phyloP scores from a whole-genome alignment of 1,140 invertebrate species.

The Alviniconcha marisindica region DNA sequence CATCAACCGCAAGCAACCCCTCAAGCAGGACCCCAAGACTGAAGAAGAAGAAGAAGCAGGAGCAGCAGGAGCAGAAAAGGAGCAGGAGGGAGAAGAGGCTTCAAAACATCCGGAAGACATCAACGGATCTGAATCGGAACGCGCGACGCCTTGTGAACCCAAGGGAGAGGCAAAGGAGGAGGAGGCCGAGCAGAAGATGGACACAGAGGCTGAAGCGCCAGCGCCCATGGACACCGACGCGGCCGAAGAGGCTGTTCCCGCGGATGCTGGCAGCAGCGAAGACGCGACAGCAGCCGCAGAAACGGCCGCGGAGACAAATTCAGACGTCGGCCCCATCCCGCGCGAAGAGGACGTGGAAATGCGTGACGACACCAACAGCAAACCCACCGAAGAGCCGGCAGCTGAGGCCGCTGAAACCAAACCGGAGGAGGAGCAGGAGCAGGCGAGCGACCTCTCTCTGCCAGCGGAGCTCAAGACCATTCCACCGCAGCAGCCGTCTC shows the following conservation, averaged over 20 bases:
- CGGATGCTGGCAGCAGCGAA: neutral
- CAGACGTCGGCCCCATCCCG: neutral
- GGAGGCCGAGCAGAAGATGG: neutral
- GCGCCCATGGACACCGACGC: constrained; percentile 11
- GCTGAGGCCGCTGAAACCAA: neutral
- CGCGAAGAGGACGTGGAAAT: neutral
- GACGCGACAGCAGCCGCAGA: neutral
- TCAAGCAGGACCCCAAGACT: neutral
- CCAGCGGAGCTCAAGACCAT: too few species aligned
- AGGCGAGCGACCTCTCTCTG: too few species aligned
- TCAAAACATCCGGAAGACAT: too few species aligned
- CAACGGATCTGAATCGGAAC: too few species aligned
- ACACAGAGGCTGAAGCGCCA: neutral
- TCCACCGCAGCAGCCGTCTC: neutral
- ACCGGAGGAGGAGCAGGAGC: neutral
- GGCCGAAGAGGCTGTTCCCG: neutral
- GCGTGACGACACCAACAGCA: neutral
- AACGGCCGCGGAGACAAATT: neutral
- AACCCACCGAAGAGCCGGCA: neutral
- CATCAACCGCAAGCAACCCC: constrained; percentile 22
- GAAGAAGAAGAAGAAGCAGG: neutral
- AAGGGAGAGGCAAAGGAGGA: neutral
- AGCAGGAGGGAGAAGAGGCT: too few species aligned
- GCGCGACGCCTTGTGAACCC: too few species aligned
- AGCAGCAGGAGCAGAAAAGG: neutral